Conservation (phyloP, 2,797 vertebrate genomes). For the Limosa lapponica region DNA sequence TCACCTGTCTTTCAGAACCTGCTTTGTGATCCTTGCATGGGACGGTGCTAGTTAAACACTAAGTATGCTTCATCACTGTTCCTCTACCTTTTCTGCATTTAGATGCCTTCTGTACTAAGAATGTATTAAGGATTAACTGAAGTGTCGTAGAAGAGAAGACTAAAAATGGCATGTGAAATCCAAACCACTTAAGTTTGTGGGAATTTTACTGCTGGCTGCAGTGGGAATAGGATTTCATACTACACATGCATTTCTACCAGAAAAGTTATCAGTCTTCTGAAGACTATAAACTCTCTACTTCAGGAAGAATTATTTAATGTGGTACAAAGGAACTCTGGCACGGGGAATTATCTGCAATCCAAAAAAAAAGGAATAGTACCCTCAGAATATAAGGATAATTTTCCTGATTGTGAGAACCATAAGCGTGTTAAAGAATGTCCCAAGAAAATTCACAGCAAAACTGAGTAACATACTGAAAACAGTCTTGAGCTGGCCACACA, state of each 20-base stretch:
- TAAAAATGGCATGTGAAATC: not conserved
- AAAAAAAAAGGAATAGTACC: not conserved
- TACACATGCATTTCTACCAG: not conserved
- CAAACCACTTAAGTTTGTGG: not conserved
- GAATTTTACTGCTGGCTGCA: constrained; percentile 22
- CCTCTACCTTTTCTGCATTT: not conserved
- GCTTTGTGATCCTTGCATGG: not conserved
- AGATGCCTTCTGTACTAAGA: not conserved
- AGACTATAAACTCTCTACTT: not conserved
- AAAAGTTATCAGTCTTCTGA: not conserved
- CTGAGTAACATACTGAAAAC: not conserved
- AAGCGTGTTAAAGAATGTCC: not conserved
- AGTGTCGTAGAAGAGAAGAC: not conserved
- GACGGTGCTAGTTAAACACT: not conserved
- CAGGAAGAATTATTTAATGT: not conserved
- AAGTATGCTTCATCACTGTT: not conserved
- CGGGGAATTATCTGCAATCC: not conserved
- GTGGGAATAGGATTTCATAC: not conserved
- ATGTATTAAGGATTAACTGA: not conserved
- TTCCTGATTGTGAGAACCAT: not conserved
- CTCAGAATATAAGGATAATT: not conserved
- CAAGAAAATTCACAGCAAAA: constrained; percentile 23
- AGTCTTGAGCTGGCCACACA: constrained; percentile 59
- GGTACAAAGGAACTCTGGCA: not conserved
- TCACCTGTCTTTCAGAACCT: not conserved